Evolutionary conservation across 37 sponge, comb jelly and placozoan species (phyloP), one percentile per base, ranked within the genome.

Genomic region (Oscarella lobularis): DNA sequence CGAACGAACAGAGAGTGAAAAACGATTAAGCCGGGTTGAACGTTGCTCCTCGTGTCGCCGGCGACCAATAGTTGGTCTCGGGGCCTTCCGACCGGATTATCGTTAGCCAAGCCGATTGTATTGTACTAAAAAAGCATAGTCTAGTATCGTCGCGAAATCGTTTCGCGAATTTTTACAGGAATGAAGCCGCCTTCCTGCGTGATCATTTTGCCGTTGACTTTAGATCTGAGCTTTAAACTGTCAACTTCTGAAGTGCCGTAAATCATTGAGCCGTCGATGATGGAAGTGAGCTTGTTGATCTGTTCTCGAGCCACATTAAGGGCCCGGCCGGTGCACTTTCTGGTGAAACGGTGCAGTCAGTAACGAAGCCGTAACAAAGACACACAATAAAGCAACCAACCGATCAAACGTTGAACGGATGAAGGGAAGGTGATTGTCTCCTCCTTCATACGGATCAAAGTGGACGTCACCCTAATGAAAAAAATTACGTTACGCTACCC

Each of bases 271-370:
- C 83, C 87, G 67, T 92, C 94, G 0, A 88, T 31, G 66, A 76
- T 86, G 33, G 94, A 86, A 1, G 94, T 86, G 37, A 92, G 72
- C 66, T 80, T 77, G 65, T 89, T 92, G 1, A 92, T 30, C 89
- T 92, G 94, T 39, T 92, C 83, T 29, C 94, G 67, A 29, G 76
- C 76, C n/a, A 4, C 5, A 5, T 20, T 20, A 5, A 68, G 4
- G 6, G 71, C 6, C 6, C 71, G 6, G 6, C 71, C 71, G 31
- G 71, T n/a, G 29, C 71, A 68, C 14, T 20, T 20, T 48, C 60
- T 48, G 20, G n/a, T 20, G 20, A 48, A 48, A 48, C 20, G 14
- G 20, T 48, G 14, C 20, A 20, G 60, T 48, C n/a, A n/a, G n/a
- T n/a, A n/a, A n/a, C n/a, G n/a, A n/a, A n/a, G n/a, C n/a, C n/a